Base-by-base conservation (phyloP, 2,888 invertebrate species). In the Oegoconia quadripuncta region DNA sequence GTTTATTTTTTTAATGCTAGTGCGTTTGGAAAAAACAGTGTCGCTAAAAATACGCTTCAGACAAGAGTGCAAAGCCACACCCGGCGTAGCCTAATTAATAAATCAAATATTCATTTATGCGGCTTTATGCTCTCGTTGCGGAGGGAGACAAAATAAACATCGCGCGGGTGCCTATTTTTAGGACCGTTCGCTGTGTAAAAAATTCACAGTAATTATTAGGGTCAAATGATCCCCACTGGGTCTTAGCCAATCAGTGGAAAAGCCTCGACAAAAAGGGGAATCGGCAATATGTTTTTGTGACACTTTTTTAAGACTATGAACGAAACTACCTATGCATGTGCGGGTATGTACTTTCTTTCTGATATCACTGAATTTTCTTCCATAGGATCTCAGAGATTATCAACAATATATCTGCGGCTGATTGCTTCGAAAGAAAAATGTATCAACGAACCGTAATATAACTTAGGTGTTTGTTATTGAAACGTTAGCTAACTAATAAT, bases 41-140 rank as follows among this genome's bases (percentile, higher is more conserved):
- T 16, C 15, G 18, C 34, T 32, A 31, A 37, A 38, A 42, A 40
- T 37, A 44, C 28, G 37, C 37, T 13, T 31, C 39, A 34, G 35
- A 35, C 33, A 6, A 63, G 52, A 52, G 43, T 48, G 48, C 42
- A 54, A 46, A 47, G 50, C 42, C 48, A 48, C 54, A 49, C 55
- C 61, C 52, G 61, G 59, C 61, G 53, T 40, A 54, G 64, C 64
- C 67, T 78, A 78, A 80, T 82, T 78, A 80, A 70, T 69, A 67
- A 77, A 79, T 82, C 72, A 77, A 69, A 68, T 73, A 83, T 82
- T 81, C 77, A 82, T 80, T 73, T 80, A 83, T 83, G 68, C 80
- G 66, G 65, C 33, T 32, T 36, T n/a, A n/a, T n/a, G n/a, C 25
- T 39, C 34, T 22, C 39, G 22, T 35, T 39, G 55, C 59, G 61